Conservation (phyloP, 2,888 invertebrate genomes). For the Andrena flavipes region DNA sequence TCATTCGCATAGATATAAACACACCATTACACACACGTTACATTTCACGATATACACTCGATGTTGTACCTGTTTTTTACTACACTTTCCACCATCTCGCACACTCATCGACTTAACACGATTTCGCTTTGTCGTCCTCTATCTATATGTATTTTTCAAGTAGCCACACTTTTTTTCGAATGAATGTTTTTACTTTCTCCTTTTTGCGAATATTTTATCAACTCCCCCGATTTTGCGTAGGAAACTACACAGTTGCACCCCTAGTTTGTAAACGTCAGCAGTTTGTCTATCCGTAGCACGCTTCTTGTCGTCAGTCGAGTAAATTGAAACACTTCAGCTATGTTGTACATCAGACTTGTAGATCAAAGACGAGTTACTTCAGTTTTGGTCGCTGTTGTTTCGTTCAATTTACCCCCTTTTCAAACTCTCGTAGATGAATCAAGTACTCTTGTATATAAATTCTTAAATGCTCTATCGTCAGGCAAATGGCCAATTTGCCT, state of each 20-base stretch:
- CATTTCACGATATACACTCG: neutral
- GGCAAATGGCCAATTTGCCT: constrained; percentile 6
- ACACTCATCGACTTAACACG: constrained; percentile 35
- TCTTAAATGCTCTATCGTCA: neutral
- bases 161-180: constrained; percentile 21
- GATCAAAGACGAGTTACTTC: constrained; percentile 11
- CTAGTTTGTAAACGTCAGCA: neutral
- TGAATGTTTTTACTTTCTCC: constrained; percentile 1
- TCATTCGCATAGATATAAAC: constrained; percentile 6
- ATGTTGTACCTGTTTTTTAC: neutral
- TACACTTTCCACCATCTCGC: constrained; percentile 8
- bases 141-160: constrained; percentile 23
- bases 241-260: neutral
- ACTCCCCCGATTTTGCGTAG: constrained; percentile 18
- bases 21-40: constrained; percentile 17
- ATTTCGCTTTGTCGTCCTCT: constrained; percentile 24
- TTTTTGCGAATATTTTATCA: constrained; percentile 12
- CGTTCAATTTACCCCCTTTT: neutral
- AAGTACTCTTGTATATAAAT: constrained; percentile 36
- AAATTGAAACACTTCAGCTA: neutral
- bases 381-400: constrained; percentile 13
- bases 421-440: constrained; percentile 10
- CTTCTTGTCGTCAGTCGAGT: constrained; percentile 7
- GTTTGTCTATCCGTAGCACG: neutral
- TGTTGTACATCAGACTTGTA: neutral